Conservation (phyloP, 2,797 vertebrate genomes). For the Ataeniobius toweri region DNA sequence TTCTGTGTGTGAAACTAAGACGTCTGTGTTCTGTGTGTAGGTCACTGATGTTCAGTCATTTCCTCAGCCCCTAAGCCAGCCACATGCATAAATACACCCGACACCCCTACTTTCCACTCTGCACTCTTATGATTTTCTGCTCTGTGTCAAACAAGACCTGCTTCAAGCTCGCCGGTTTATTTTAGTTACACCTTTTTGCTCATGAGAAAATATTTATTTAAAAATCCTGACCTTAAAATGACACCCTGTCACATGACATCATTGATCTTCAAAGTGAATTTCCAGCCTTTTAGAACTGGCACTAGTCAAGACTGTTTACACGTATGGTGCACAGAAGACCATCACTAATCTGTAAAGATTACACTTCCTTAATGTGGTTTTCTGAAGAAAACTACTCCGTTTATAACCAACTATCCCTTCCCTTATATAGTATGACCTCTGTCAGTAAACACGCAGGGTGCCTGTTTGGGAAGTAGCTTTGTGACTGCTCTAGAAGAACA, state of each 20-base stretch:
- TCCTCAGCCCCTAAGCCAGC: slow-evolving; percentile 51
- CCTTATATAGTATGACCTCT: slow-evolving; percentile 25
- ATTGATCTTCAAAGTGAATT: slow-evolving; percentile 33
- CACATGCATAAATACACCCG: slow-evolving; percentile 63
- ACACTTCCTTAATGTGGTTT: slow-evolving; percentile 64
- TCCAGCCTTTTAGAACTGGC: slow-evolving; percentile 6
- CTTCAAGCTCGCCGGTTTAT: slow-evolving; percentile 70
- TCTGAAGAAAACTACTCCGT: slow-evolving; percentile 64
- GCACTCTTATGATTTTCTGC: slow-evolving; percentile 55
- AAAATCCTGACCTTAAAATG: slow-evolving; percentile 72
- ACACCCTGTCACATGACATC: slow-evolving; percentile 62
- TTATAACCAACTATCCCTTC: slow-evolving; percentile 18
- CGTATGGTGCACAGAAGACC: slow-evolving; percentile 9
- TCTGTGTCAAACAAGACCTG: slow-evolving; percentile 63
- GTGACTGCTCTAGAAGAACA: slow-evolving; percentile 39
- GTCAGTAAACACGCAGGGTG: slow-evolving; percentile 39
- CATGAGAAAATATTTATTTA: slow-evolving; percentile 69
- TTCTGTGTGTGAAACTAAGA: slow-evolving; percentile 68
- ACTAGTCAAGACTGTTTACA: slow-evolving; percentile 38
- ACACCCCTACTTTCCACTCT: slow-evolving; percentile 67
- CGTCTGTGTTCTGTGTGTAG: slow-evolving; percentile 68
- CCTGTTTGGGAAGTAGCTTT: slow-evolving; percentile 53
- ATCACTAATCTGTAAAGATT: slow-evolving; percentile 20
- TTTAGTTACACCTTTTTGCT: slow-evolving; percentile 63
- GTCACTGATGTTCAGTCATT: slow-evolving; percentile 53